Conservation (phyloP, 30 jellyfish, hydroid and myxozoan genomes). For the Cassiopea xamachana region DNA sequence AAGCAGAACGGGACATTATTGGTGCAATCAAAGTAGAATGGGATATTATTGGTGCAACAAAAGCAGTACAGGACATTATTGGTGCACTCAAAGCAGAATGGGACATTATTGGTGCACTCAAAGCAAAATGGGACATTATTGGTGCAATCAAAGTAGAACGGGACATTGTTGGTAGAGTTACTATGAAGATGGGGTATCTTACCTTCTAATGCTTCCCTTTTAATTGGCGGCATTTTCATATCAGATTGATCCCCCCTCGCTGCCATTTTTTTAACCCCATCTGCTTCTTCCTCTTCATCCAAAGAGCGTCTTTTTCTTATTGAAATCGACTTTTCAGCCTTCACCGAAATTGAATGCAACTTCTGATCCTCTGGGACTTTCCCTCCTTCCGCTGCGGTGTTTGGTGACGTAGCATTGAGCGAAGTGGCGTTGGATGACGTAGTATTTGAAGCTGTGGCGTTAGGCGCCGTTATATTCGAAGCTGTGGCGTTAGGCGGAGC, state of each 20-base stretch:
- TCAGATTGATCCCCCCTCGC: constrained; percentile 63
- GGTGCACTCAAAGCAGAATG: too few species aligned
- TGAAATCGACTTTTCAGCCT: constrained; percentile 47
- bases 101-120: too few species aligned
- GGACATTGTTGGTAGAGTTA: too few species aligned
- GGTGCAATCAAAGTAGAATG: too few species aligned
- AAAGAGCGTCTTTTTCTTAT: constrained; percentile 59
- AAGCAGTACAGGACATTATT: too few species aligned
- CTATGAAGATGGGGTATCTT: too few species aligned
- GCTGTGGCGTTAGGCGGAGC: too few species aligned
- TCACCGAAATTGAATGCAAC: constrained; percentile 27
- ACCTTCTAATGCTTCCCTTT: constrained; percentile 51
- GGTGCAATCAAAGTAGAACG: too few species aligned
- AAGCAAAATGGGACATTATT: too few species aligned
- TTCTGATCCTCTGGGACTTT: constrained; percentile 3
- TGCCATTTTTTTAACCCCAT: constrained; percentile 79
- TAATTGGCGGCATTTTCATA: constrained; percentile 17
- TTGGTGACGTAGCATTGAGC: background rate
- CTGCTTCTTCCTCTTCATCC: constrained; percentile 58
- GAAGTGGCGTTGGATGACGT: constrained; percentile 1
- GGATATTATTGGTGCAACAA: too few species aligned
- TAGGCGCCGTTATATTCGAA: background rate
- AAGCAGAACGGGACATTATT: too few species aligned
- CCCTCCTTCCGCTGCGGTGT: background rate
- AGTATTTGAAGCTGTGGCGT: background rate